These are phyloP conservation scores for Garra rufa DNA, from an alignment of 2,113 vertebrate species.

Conservation along the genomic window DNA sequence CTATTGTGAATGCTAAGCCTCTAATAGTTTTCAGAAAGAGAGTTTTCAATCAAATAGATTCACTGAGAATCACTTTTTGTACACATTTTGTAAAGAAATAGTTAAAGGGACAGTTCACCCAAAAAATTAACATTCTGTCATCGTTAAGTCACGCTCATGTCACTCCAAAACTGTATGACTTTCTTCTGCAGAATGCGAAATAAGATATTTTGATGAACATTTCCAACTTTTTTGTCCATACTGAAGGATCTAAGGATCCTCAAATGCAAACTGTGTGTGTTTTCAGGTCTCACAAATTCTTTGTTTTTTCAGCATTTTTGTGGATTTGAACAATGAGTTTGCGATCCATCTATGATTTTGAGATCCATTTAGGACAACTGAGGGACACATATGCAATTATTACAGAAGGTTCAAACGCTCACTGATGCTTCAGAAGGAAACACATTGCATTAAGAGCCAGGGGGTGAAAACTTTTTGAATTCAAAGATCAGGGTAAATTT, in stretches of 20 bases:
- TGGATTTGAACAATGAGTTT: too few relatives aligned
- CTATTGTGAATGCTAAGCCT: slow-evolving; percentile 1
- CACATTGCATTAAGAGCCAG: too few relatives aligned
- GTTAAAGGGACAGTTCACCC: not conserved
- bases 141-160: not conserved
- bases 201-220: not conserved
- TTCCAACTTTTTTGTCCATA: not conserved
- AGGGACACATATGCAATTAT: too few relatives aligned
- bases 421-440: too few relatives aligned
- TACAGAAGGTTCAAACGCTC: too few relatives aligned
- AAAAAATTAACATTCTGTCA: not conserved
- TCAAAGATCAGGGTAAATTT: too few relatives aligned
- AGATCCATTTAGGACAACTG: too few relatives aligned
- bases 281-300: too few relatives aligned
- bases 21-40: not conserved
- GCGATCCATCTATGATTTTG: too few relatives aligned
- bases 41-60: not conserved
- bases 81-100: not conserved
- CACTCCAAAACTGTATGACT: not conserved
- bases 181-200: not conserved
- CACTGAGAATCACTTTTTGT: not conserved
- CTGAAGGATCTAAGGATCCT: not conserved
- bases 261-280: too few relatives aligned
- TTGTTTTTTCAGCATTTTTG: too few relatives aligned
- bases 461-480: too few relatives aligned